Conservation (phyloP, 1,140 invertebrate genomes). For the Drosophila hydei region DNA sequence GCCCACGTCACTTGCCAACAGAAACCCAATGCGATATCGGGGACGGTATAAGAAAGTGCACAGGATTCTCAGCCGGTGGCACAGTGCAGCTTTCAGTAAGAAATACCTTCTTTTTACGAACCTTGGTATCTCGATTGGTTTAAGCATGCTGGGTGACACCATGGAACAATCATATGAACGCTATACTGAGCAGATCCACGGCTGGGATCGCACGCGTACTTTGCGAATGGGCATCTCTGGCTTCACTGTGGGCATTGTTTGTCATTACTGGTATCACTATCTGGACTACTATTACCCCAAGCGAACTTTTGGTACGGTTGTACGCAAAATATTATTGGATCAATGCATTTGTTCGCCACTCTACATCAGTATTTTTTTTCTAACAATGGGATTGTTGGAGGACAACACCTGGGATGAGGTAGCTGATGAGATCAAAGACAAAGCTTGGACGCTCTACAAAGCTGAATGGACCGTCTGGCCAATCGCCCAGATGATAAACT, state of each 20-base stretch:
- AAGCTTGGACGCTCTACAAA: conserved; percentile 90
- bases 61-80: conserved; percentile 6
- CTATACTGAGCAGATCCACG: conserved; percentile 85
- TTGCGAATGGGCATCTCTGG: conserved; percentile 92
- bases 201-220: conserved; percentile 89
- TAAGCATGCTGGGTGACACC: conserved; percentile 91
- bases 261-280: conserved; percentile 92
- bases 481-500: conserved; percentile 93
- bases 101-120: conserved; percentile 93
- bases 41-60: conserved; percentile 19
- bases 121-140: conserved; percentile 89
- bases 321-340: conserved; percentile 94
- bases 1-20: not conserved
- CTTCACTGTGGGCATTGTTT: conserved; percentile 89
- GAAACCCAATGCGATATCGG: conserved; percentile 37
- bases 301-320: conserved; percentile 87
- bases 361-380: conserved; percentile 91
- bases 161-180: conserved; percentile 94
- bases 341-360: conserved; percentile 94
- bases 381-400: conserved; percentile 90
- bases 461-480: conserved; percentile 93
- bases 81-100: conserved; percentile 85
- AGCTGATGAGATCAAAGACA: conserved; percentile 88
- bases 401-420: conserved; percentile 86
- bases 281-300: conserved; percentile 88